Evolutionary conservation across 2,888 invertebrate species (phyloP).

Genomic region (Stegana nigrithorax): DNA sequence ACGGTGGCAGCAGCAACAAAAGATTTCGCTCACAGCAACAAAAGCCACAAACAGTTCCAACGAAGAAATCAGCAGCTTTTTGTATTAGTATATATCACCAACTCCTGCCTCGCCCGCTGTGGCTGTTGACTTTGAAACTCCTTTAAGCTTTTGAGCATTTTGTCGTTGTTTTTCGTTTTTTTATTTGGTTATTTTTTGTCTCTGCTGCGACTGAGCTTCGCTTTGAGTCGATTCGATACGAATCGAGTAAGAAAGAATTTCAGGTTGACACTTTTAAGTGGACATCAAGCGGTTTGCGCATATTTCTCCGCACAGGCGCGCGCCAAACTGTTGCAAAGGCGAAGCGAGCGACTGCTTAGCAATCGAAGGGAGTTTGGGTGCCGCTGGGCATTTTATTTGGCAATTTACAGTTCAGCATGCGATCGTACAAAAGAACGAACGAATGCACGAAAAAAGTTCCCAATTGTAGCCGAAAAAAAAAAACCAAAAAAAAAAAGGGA

Average conservation of each 20-base stretch:
- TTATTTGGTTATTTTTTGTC: no score
- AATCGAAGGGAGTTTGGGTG: neutral
- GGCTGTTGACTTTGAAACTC: no score
- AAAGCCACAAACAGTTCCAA: conserved; percentile 9
- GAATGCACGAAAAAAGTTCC: conserved; percentile 5
- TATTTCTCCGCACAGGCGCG: conserved; percentile 39
- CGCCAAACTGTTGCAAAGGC: conserved; percentile 4
- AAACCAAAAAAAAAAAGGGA: conserved; percentile 1
- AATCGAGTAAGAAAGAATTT: conserved; percentile 62
- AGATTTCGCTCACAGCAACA: conserved; percentile 8
- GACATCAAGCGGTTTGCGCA: conserved; percentile 61
- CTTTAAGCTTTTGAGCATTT: no score
- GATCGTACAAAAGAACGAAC: neutral
- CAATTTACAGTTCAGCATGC: conserved; percentile 46
- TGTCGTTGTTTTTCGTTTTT: no score
- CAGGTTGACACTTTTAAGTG: conserved; percentile 65
- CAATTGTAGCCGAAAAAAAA: neutral
- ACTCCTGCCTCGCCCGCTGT: no score
- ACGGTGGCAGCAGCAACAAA: conserved; percentile 15
- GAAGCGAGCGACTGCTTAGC: neutral
- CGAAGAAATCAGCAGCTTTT: conserved; percentile 10
- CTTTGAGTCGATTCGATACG: no score
- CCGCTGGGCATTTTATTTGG: conserved; percentile 27
- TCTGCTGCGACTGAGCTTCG: no score
- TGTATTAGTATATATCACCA: no score